Percentiles rank a stretch among this genome's conserved stretches.
Conservation (phyloP, 2,888 invertebrate species). For the Corythucha ciliata region DNA sequence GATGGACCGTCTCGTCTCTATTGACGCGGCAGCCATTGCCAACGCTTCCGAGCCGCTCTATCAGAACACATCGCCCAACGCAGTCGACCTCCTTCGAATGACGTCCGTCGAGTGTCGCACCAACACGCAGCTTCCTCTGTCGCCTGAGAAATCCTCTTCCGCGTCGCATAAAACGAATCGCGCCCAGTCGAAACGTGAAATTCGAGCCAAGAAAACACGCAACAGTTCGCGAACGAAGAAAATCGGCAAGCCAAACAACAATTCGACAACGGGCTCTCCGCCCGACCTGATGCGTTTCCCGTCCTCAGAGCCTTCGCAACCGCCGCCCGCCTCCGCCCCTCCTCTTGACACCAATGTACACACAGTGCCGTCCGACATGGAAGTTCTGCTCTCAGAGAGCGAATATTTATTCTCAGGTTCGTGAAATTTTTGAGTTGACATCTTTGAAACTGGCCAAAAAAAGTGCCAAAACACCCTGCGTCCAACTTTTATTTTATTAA, state of each 20-base stretch:
- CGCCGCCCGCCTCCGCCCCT: slow-evolving; percentile 14
- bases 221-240: no score
- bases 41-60: slow-evolving; percentile 28
- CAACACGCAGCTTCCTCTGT: slow-evolving; percentile 32
- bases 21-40: slow-evolving; percentile 15
- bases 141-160: slow-evolving; percentile 33
- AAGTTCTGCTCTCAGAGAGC: slow-evolving; percentile 45
- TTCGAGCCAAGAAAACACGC: slow-evolving; percentile 12
- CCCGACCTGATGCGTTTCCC: slow-evolving; percentile 32
- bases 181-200: slow-evolving; percentile 23
- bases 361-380: slow-evolving; percentile 53
- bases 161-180: slow-evolving; percentile 22
- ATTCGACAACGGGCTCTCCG: slow-evolving; percentile 13
- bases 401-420: slow-evolving; percentile 33
- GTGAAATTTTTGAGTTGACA: no score
- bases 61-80: slow-evolving; percentile 25
- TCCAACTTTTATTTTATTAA: no score
- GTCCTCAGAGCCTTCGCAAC: slow-evolving; percentile 32
- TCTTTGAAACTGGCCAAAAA: no score
- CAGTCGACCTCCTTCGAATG: slow-evolving; percentile 34
- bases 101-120: slow-evolving; percentile 34
- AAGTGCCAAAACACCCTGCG: no score
- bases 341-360: slow-evolving; percentile 34
- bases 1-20: slow-evolving; percentile 14
- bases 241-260: slow-evolving; percentile 15